A percentile compares a stretch with the other conserved stretches of the same genome.
These are phyloP conservation scores for Ganaspis brasiliensis DNA, from an alignment of 2,888 invertebrate species.

Conservation along the genomic window DNA sequence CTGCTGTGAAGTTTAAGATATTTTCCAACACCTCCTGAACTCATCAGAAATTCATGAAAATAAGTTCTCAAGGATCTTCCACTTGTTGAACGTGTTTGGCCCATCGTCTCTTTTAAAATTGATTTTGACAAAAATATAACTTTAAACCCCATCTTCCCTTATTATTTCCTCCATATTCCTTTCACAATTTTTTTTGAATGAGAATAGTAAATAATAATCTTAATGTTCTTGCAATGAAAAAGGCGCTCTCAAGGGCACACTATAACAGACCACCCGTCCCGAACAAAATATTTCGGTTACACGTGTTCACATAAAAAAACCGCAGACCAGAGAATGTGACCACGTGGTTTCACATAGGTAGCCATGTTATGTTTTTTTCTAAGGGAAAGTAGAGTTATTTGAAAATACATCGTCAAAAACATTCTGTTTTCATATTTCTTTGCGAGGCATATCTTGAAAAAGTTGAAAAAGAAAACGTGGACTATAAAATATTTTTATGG, in stretches of 20 bases:
- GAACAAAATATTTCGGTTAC: conserved; percentile 10
- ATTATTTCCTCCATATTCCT: too few relatives aligned
- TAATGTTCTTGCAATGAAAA: background rate
- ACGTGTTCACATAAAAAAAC: conserved; percentile 22
- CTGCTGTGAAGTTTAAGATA: too few relatives aligned
- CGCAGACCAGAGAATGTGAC: conserved; percentile 29
- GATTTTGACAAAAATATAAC: too few relatives aligned
- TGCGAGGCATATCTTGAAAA: background rate
- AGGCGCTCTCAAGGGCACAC: background rate
- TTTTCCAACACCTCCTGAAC: too few relatives aligned
- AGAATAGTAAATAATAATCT: too few relatives aligned
- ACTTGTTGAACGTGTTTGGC: too few relatives aligned
- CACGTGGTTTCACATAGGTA: conserved; percentile 29
- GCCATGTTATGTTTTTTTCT: background rate
- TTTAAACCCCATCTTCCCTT: too few relatives aligned
- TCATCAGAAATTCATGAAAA: too few relatives aligned
- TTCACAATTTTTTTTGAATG: too few relatives aligned
- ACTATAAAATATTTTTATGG: conserved; percentile 5
- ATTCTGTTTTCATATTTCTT: background rate
- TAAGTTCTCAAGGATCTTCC: too few relatives aligned
- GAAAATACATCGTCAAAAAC: background rate
- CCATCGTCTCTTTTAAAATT: too few relatives aligned
- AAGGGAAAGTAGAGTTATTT: background rate
- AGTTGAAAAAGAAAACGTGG: background rate
- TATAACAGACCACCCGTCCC: conserved; percentile 1